These are phyloP conservation scores for Therioaphis trifolii DNA, from an alignment of 2,888 invertebrate species.

Conservation along the genomic window DNA sequence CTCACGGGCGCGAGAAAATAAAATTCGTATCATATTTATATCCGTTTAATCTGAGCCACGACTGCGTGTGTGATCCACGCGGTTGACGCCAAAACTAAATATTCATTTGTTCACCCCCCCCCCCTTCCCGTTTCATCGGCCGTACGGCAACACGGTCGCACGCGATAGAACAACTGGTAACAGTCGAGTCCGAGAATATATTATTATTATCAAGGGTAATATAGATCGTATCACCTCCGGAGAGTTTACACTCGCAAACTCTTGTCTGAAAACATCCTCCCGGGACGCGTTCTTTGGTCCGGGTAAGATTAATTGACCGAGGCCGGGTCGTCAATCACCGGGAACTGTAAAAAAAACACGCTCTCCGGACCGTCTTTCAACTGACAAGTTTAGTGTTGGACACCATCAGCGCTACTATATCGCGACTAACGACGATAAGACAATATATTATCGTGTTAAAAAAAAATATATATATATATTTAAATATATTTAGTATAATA, in stretches of 20 bases:
- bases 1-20: no score
- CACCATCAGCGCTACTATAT: background rate
- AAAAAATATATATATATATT: background rate
- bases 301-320: constrained; percentile 42
- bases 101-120: no score
- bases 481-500: background rate
- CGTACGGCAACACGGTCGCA: no score
- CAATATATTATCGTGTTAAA: background rate
- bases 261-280: constrained; percentile 7
- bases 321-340: constrained; percentile 26
- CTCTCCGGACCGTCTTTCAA: background rate
- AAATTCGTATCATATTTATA: no score
- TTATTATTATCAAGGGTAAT: no score
- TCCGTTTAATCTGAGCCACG: no score
- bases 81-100: no score
- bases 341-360: background rate
- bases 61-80: no score
- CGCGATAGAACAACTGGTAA: no score
- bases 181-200: no score
- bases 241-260: background rate
- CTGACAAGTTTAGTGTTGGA: constrained; percentile 3
- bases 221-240: no score
- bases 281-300: background rate
- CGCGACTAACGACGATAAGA: background rate
- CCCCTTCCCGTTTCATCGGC: no score